Percentiles rank a stretch among this genome's conserved stretches.
Conservation (phyloP, 2,797 vertebrate genomes). For the Petrocephalus sullivani region DNA sequence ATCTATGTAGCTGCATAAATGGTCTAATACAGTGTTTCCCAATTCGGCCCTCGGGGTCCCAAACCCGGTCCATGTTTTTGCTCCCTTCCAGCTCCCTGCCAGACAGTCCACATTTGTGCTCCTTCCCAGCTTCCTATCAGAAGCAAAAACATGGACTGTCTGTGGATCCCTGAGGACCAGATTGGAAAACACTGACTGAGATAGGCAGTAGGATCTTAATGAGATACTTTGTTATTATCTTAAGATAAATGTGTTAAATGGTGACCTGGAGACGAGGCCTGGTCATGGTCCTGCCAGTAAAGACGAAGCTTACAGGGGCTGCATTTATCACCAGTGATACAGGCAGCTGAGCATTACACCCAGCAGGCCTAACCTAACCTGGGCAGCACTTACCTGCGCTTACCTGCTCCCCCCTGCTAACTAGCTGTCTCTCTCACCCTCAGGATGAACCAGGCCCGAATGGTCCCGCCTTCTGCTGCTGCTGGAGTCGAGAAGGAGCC, state of each 20-base stretch:
- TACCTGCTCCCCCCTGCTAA: not conserved
- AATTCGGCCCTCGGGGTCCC: not conserved
- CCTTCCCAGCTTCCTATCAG: not conserved
- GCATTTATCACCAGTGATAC: not conserved
- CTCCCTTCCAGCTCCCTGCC: not conserved
- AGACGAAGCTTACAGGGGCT: not conserved
- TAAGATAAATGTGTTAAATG: not conserved
- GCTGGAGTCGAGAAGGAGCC: constrained; percentile 30
- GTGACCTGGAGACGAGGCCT: not conserved
- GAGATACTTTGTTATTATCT: not conserved
- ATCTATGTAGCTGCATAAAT: not conserved
- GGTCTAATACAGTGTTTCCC: not conserved
- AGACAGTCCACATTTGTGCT: not conserved
- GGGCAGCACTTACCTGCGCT: not conserved
- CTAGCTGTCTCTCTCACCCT: not conserved
- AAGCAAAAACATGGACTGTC: not conserved
- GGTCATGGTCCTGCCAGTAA: not conserved
- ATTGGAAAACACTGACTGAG: not conserved
- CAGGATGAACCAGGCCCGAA: constrained; percentile 14
- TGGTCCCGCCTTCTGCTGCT: constrained; percentile 31
- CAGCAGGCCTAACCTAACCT: not conserved
- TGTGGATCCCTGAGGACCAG: not conserved
- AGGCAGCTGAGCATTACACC: not conserved
- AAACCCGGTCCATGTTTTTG: not conserved
- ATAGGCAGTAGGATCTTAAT: not conserved